Evolutionary conservation across 2,113 vertebrate genomes (phyloP), one percentile per base, ranked within the genome.

Genomic region (Bubo bubo): DNA sequence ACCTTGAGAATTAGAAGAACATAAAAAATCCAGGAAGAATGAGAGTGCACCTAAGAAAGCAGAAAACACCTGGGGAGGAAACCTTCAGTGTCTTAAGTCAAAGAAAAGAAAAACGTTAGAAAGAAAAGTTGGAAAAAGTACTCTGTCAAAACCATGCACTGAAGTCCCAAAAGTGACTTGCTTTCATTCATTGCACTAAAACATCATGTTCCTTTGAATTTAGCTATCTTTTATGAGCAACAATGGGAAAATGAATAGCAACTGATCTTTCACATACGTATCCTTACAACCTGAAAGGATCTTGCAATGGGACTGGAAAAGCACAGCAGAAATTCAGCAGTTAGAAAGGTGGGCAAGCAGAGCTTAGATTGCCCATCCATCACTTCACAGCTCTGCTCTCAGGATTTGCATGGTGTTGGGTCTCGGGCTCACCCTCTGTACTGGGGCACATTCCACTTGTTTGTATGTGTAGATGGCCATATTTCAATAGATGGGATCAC

Each of bases 391-490:
- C 34, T 47, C 53, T 75, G 56, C 27, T 27, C 35, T 7, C 2
- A 2, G 56, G 15, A 17, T 64, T 53, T 30, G 2, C 28, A 1
- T 3, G 2, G 2, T 9, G 19, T 1, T 50, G 73, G 41, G 23
- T 45, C 70, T 79, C 4, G 0, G 39, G 43, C 35, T 86, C 53
- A 32, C 3, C 4, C 35, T 23, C 24, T 0, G 28, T n/a, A 4
- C 20, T 1, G n/a, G 34, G 56, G 19, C n/a, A 68, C 60, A 49
- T 37, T 22, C 37, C 55, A 34, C 45, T 19, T 6, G 5, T 32
- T 17, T n/a, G 11, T 15, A 26, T 1, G 10, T 18, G 43, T 22
- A 41, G 28, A 10, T n/a, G 12, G 3, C 14, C 64, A 0, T 1
- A 4, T 32, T 59, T 52, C 76, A 53, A 14, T 3, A 49, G 53